Evolutionary conservation across 2,888 invertebrate species (phyloP).

Genomic region (Cheilosia impressa): DNA sequence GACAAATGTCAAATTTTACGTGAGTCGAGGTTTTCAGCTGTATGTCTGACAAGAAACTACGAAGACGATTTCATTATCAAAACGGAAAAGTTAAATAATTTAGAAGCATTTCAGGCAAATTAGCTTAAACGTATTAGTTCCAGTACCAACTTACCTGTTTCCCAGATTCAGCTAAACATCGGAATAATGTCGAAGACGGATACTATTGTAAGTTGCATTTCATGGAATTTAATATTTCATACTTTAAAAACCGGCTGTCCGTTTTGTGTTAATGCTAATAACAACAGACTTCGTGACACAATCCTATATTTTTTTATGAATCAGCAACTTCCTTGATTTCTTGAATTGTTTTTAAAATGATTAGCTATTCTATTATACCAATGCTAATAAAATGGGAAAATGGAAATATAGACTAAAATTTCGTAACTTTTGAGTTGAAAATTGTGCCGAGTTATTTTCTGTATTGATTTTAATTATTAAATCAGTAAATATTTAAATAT

Average conservation of each 20-base stretch:
- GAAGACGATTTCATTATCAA: constrained; percentile 4
- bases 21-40: constrained; percentile 52
- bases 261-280: constrained; percentile 16
- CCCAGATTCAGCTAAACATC: background rate
- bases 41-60: constrained; percentile 5
- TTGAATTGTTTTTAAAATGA: background rate
- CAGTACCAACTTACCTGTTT: background rate
- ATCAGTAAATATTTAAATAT: too few relatives aligned
- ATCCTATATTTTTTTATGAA: background rate
- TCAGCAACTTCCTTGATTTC: background rate
- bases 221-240: background rate
- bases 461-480: too few relatives aligned
- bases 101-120: background rate
- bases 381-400: too few relatives aligned
- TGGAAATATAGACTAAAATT: too few relatives aligned
- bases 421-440: too few relatives aligned
- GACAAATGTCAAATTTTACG: constrained; percentile 40
- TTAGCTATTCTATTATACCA: too few relatives aligned
- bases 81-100: background rate
- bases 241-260: constrained; percentile 30
- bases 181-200: constrained; percentile 20
- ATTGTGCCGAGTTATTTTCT: too few relatives aligned
- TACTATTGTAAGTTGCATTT: constrained; percentile 39
- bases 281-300: constrained; percentile 10
- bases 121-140: background rate